Percentiles rank a stretch among this genome's conserved stretches.
Evolutionary conservation across 1,140 invertebrate genomes (phyloP).

Genomic region (Drosophila pruinosa): DNA sequence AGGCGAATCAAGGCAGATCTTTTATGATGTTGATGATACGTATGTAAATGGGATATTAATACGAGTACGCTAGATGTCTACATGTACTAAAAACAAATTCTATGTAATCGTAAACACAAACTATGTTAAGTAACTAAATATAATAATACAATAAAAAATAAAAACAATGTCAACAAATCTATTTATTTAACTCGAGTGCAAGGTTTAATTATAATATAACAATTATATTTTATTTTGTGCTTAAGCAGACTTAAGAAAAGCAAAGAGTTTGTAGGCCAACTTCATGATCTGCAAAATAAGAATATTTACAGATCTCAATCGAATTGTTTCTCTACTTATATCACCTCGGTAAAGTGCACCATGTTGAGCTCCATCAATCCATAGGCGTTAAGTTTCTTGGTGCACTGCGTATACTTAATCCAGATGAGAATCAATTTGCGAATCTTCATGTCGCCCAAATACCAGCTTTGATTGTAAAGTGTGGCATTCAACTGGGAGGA

Average conservation of each 20-base stretch:
- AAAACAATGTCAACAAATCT: neutral
- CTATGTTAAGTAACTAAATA: constrained; percentile 40
- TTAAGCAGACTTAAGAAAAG: constrained; percentile 52
- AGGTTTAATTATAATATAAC: too few species aligned
- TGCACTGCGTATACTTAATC: constrained; percentile 43
- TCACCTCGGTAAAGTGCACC: constrained; percentile 57
- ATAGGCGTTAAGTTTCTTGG: constrained; percentile 37
- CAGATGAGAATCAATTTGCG: constrained; percentile 49
- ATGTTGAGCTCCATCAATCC: constrained; percentile 59
- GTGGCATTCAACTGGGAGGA: constrained; percentile 17
- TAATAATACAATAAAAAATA: constrained; percentile 10
- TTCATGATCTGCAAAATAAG: constrained; percentile 53
- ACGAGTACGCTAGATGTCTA: constrained; percentile 57
- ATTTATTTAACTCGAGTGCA: neutral
- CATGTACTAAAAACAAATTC: constrained; percentile 60
- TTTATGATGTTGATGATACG: constrained; percentile 40
- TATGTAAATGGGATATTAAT: constrained; percentile 76
- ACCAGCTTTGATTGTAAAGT: constrained; percentile 48
- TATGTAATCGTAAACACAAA: constrained; percentile 63
- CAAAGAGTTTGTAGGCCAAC: constrained; percentile 56
- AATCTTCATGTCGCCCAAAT: constrained; percentile 30
- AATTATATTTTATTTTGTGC: too few species aligned
- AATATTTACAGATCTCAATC: neutral
- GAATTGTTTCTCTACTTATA: neutral
- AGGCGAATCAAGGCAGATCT: too few species aligned